Percentiles rank a stretch among this genome's conserved stretches.
Evolutionary conservation across 2,113 vertebrate species (phyloP).

Genomic region (Verasper variegatus): DNA sequence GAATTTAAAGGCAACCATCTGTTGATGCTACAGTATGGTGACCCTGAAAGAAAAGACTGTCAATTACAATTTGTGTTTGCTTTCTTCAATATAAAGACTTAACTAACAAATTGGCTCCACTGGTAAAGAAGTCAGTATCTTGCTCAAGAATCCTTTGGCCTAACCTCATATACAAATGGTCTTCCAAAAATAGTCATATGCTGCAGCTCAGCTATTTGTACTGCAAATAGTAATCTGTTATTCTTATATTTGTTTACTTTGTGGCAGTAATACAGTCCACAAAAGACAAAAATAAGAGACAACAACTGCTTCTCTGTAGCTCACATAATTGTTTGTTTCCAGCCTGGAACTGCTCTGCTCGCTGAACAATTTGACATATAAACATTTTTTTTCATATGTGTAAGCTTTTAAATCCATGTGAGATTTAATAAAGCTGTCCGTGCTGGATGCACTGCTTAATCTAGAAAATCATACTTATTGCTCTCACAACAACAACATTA

Average conservation of each 20-base stretch:
- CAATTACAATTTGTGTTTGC: no score
- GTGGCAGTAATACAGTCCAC: neutral
- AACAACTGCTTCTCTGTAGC: constrained; percentile 14
- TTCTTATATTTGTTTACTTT: neutral
- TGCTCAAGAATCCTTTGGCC: no score
- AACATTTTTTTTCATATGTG: constrained; percentile 14
- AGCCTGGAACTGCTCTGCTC: constrained; percentile 16
- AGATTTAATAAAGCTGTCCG: constrained; percentile 2
- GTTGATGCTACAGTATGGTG: neutral
- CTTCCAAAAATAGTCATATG: no score
- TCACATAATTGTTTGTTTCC: constrained; percentile 8
- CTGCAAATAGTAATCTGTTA: neutral
- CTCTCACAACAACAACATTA: constrained; percentile 16
- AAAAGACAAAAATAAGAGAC: neutral
- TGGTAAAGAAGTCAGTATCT: no score
- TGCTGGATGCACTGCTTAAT: neutral
- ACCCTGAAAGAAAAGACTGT: neutral
- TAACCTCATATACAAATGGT: neutral
- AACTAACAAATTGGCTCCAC: no score
- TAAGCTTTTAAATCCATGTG: constrained; percentile 23
- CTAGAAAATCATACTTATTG: constrained; percentile 19
- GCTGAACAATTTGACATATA: constrained; percentile 1
- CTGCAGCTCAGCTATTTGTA: neutral
- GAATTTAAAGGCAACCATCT: neutral
- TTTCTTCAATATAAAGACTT: no score